A percentile compares a stretch with the other conserved stretches of the same genome.
These are phyloP conservation scores for Glaucopsyche alexis DNA, from an alignment of 2,888 invertebrate species.

Conservation along the genomic window DNA sequence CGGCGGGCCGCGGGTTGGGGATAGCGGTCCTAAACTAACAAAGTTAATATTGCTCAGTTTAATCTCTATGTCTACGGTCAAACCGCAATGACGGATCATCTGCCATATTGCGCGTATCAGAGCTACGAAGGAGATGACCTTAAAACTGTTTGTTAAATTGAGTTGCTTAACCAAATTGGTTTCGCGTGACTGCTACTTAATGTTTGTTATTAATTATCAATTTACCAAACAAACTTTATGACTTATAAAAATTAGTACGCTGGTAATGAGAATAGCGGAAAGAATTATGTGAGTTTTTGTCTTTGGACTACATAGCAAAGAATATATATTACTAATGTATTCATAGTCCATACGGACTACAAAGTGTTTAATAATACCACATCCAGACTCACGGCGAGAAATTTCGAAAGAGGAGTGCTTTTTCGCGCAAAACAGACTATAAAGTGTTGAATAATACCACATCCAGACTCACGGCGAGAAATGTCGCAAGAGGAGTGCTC, in stretches of 20 bases:
- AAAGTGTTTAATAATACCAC: too few species aligned
- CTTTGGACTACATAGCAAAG: neutral
- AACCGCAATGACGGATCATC: slow-evolving; percentile 19
- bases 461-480: too few species aligned
- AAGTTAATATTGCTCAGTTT: too few species aligned
- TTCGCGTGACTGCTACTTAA: slow-evolving; percentile 24
- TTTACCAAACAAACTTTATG: slow-evolving; percentile 20
- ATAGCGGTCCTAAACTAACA: too few species aligned
- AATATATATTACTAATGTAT: too few species aligned
- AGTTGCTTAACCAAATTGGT: slow-evolving; percentile 28
- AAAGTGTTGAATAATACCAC: too few species aligned
- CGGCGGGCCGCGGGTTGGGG: too few species aligned
- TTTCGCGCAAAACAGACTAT: too few species aligned
- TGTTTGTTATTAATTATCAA: slow-evolving; percentile 30
- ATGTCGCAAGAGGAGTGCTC: too few species aligned
- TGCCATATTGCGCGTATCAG: slow-evolving; percentile 23
- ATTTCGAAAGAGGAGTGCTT: too few species aligned
- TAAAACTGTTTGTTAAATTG: slow-evolving; percentile 28
- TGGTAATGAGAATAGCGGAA: neutral
- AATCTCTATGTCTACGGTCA: neutral
- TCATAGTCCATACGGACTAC: too few species aligned
- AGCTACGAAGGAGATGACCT: slow-evolving; percentile 15
- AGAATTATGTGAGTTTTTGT: neutral
- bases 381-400: too few species aligned
- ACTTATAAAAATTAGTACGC: slow-evolving; percentile 8